A percentile compares a stretch with the other conserved stretches of the same genome.
These are phyloP conservation scores for Anabacerthia variegaticeps DNA, from an alignment of 2,797 vertebrate genomes.

Conservation along the genomic window DNA sequence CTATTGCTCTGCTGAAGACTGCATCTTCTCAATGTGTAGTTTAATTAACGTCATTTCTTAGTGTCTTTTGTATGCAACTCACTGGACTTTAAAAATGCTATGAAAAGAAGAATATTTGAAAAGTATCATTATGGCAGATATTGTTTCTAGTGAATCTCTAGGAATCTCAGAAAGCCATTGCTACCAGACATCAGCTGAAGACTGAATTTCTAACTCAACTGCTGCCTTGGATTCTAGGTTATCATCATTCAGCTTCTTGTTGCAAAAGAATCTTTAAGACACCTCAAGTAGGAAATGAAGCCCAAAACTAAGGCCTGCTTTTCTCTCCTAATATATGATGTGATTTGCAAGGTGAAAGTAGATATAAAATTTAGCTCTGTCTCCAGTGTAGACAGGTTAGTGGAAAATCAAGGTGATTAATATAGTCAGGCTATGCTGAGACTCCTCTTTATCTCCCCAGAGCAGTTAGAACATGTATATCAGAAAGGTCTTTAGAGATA, in stretches of 20 bases:
- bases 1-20: background rate
- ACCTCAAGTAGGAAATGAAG: background rate
- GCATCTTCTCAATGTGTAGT: background rate
- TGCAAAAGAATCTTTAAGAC: background rate
- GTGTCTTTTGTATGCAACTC: background rate
- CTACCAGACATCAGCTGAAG: background rate
- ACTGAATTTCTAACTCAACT: background rate
- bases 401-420: slow-evolving; percentile 6
- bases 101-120: background rate
- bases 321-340: background rate
- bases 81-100: background rate
- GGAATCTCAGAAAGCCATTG: background rate
- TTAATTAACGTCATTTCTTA: background rate
- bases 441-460: background rate
- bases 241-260: background rate
- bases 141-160: background rate
- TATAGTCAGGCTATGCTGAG: background rate
- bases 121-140: background rate
- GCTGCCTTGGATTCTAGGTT: background rate
- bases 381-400: background rate
- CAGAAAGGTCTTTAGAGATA: background rate
- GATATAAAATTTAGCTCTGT: background rate
- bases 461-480: background rate
- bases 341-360: background rate
- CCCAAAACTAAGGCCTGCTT: background rate